These are phyloP conservation scores for Melieria picta DNA, from an alignment of 2,888 invertebrate species.

Conservation along the genomic window DNA sequence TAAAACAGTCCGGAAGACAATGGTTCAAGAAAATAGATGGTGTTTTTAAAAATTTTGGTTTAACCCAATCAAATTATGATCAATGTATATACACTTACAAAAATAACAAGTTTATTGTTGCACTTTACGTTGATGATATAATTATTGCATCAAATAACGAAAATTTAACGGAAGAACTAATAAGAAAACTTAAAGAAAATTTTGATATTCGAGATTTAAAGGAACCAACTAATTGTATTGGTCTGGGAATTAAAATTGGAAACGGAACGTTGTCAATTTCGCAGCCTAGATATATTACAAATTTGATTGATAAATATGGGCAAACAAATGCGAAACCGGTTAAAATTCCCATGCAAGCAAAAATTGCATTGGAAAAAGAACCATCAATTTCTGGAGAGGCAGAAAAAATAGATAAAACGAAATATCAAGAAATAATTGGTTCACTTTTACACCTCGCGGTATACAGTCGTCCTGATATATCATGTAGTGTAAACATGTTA, in stretches of 20 bases:
- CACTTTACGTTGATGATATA: conserved; percentile 1
- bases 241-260: conserved; percentile 20
- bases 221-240: neutral
- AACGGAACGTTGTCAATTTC: conserved; percentile 26
- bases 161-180: no score
- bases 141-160: no score
- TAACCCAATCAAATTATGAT: conserved; percentile 26
- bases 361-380: conserved; percentile 32
- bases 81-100: neutral
- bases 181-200: neutral
- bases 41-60: no score
- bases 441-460: conserved; percentile 26
- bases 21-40: no score
- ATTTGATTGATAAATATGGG: conserved; percentile 27
- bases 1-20: no score
- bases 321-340: conserved; percentile 19
- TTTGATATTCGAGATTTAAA: neutral
- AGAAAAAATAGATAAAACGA: conserved; percentile 21
- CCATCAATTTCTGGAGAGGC: conserved; percentile 31
- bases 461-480: conserved; percentile 31
- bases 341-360: conserved; percentile 25
- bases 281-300: conserved; percentile 26
- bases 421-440: conserved; percentile 36
- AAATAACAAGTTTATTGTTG: neutral
- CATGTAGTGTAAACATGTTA: conserved; percentile 29